A percentile compares a stretch with the other conserved stretches of the same genome.
phyloP scores from a whole-genome alignment of 1,140 invertebrate genomes.

The Xylocopa sonorina region DNA sequence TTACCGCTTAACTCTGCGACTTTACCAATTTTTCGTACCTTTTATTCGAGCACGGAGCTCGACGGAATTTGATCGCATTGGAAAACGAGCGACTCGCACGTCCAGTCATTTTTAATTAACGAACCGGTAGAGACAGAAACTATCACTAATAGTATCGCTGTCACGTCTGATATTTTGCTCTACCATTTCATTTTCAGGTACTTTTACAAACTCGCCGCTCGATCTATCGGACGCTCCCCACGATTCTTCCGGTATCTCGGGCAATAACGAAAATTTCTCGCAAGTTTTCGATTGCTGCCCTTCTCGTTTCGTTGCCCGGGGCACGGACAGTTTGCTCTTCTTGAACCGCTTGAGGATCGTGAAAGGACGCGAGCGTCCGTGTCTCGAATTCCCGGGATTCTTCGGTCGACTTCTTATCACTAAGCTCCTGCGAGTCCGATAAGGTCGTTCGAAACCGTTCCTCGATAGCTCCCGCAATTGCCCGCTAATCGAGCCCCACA shows the following conservation, averaged over 20 bases:
- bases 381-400: constrained; percentile 16
- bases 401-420: constrained; percentile 66
- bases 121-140: not conserved
- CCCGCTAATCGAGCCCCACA: constrained; percentile 18
- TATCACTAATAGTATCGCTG: not conserved
- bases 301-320: not conserved
- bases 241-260: constrained; percentile 5
- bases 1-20: no score
- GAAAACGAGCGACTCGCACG: no score
- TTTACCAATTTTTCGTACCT: no score
- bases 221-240: not conserved
- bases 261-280: constrained; percentile 51
- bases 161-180: not conserved
- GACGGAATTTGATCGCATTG: no score
- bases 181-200: not conserved
- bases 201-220: not conserved
- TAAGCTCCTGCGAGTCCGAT: constrained; percentile 52
- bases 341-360: constrained; percentile 27
- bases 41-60: no score
- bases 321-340: not conserved
- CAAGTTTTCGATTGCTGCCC: constrained; percentile 19
- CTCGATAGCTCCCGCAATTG: constrained; percentile 1
- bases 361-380: constrained; percentile 11
- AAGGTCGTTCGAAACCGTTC: constrained; percentile 39
- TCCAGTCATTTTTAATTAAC: no score